Percentiles rank a stretch among this genome's conserved stretches.
phyloP scores from a whole-genome alignment of 2,113 vertebrate genomes.

The Gadus chalcogrammus region DNA sequence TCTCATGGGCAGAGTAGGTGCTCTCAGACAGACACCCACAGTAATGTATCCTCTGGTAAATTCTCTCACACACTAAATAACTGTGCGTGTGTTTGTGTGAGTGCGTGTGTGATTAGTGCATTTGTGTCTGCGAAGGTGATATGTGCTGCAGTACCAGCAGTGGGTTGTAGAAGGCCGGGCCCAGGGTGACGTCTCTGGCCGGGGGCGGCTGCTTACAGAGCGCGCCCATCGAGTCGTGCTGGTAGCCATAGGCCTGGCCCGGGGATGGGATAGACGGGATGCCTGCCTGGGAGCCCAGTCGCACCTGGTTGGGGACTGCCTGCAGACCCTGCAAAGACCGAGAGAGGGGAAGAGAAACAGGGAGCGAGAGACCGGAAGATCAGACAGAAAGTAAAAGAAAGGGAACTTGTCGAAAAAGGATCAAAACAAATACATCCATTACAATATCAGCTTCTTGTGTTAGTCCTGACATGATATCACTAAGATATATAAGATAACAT shows the following conservation, averaged over 20 bases:
- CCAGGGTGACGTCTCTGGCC: slow-evolving; percentile 65
- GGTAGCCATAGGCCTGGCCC: slow-evolving; percentile 72
- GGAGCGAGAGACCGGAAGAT: neutral
- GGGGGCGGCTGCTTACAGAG: slow-evolving; percentile 65
- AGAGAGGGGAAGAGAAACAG: neutral
- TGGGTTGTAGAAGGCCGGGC: slow-evolving; percentile 74
- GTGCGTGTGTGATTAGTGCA: neutral
- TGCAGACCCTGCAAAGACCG: slow-evolving; percentile 31
- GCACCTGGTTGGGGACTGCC: slow-evolving; percentile 49
- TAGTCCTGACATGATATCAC: too few relatives aligned
- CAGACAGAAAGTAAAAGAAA: slow-evolving; percentile 1
- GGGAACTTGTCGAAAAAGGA: neutral
- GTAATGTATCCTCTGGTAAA: slow-evolving; percentile 41
- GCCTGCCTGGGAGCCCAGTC: slow-evolving; percentile 45
- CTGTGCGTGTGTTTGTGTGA: neutral
- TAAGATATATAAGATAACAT: too few relatives aligned
- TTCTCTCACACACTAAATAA: slow-evolving; percentile 33
- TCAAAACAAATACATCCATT: too few relatives aligned
- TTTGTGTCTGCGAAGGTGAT: slow-evolving; percentile 11
- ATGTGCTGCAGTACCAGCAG: slow-evolving; percentile 60
- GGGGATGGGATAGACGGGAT: slow-evolving; percentile 77
- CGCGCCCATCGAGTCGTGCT: slow-evolving; percentile 64
- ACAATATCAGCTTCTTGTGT: too few relatives aligned
- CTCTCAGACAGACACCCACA: slow-evolving; percentile 38
- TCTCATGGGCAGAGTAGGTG: slow-evolving; percentile 49